Conservation (phyloP, 2,113 vertebrate species). For the Oryzias celebensis region DNA sequence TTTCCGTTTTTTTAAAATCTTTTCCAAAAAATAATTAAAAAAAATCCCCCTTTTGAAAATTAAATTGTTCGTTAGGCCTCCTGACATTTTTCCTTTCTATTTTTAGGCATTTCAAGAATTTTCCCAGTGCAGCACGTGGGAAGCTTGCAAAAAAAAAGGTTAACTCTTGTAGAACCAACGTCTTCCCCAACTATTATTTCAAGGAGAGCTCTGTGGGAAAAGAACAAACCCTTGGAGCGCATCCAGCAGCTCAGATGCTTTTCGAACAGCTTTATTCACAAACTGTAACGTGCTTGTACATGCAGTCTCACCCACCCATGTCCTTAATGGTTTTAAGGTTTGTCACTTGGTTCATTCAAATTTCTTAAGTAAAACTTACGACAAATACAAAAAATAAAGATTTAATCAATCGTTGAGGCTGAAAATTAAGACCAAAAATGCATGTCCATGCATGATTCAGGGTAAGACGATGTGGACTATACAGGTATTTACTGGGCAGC, state of each 20-base stretch:
- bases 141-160: conserved; percentile 28
- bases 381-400: not conserved
- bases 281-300: conserved; percentile 34
- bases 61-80: too few species aligned
- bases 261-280: conserved; percentile 24
- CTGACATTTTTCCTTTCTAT: conserved; percentile 14
- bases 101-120: conserved; percentile 18
- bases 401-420: too few species aligned
- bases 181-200: conserved; percentile 17
- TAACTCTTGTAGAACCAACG: conserved; percentile 3
- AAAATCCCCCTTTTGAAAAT: too few species aligned
- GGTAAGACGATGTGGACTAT: too few species aligned
- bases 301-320: not conserved
- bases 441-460: too few species aligned
- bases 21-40: too few species aligned
- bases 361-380: not conserved
- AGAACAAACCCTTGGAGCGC: conserved; percentile 39
- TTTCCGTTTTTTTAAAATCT: too few species aligned
- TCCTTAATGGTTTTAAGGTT: not conserved
- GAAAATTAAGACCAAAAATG: too few species aligned
- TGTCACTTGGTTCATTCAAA: not conserved
- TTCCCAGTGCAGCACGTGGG: conserved; percentile 5
- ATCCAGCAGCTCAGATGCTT: conserved; percentile 42
- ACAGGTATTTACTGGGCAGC: too few species aligned
- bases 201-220: conserved; percentile 54